Conservation (phyloP, 2,888 invertebrate genomes). For the Drosophila paramelanica region DNA sequence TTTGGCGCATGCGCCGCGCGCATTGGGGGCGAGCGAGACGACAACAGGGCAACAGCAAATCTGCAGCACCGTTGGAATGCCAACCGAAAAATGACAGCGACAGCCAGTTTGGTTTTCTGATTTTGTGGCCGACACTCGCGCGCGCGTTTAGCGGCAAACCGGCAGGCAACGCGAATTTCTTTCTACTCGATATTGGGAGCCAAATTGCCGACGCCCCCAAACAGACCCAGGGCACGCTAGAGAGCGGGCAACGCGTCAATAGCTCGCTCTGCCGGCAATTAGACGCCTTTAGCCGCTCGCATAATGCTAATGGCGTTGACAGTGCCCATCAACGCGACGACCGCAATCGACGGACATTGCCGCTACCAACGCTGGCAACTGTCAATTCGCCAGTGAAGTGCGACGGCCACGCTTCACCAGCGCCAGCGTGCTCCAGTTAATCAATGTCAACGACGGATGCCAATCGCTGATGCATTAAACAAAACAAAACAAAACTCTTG, state of each 20-base stretch:
- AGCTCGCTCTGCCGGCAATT: conserved; percentile 60
- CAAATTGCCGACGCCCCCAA: conserved; percentile 64
- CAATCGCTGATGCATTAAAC: conserved; percentile 68
- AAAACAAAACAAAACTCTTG: conserved; percentile 33
- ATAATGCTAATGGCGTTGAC: conserved; percentile 83
- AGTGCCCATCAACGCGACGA: conserved; percentile 71
- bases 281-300: conserved; percentile 77
- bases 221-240: background rate
- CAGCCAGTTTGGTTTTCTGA: conserved; percentile 58
- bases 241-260: conserved; percentile 12
- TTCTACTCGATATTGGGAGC: conserved; percentile 5
- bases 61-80: conserved; percentile 68
- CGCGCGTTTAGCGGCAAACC: conserved; percentile 69
- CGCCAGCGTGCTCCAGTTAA: conserved; percentile 66
- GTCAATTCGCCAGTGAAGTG: conserved; percentile 76
- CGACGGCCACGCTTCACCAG: conserved; percentile 75
- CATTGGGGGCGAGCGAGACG: conserved; percentile 54
- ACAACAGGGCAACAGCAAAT: conserved; percentile 32
- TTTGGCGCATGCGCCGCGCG: conserved; percentile 71
- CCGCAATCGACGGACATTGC: conserved; percentile 66
- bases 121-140: conserved; percentile 70
- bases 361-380: background rate
- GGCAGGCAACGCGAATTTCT: conserved; percentile 58
- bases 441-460: conserved; percentile 79
- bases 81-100: conserved; percentile 57